Conservation (phyloP, 2,888 invertebrate genomes). For the Ernsta delagoae region DNA sequence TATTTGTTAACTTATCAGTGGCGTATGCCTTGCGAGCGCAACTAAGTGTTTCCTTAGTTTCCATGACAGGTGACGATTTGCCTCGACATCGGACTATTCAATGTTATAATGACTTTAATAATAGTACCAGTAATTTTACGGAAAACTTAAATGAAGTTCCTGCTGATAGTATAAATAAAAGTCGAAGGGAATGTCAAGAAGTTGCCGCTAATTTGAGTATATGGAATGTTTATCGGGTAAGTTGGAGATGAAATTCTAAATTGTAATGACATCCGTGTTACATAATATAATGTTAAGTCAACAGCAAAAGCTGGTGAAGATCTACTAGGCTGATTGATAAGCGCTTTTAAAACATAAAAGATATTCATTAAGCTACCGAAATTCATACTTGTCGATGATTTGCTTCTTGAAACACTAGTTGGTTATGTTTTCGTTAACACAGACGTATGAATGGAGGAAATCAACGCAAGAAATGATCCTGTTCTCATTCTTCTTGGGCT, state of each 20-base stretch:
- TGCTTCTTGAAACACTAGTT: too few species aligned
- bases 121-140: neutral
- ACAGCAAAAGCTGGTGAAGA: too few species aligned
- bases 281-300: too few species aligned
- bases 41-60: slow-evolving; percentile 56
- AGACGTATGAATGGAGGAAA: slow-evolving; percentile 68
- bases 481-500: slow-evolving; percentile 83
- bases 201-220: slow-evolving; percentile 26
- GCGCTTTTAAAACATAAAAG: too few species aligned
- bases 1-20: slow-evolving; percentile 59
- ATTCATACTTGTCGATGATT: too few species aligned
- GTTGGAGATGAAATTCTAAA: slow-evolving; percentile 34
- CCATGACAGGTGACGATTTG: slow-evolving; percentile 58
- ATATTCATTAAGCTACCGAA: too few species aligned
- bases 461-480: slow-evolving; percentile 67
- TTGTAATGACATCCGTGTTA: too few species aligned
- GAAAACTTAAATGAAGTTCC: neutral
- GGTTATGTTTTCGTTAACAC: too few species aligned
- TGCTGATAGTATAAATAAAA: slow-evolving; percentile 5
- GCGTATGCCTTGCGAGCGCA: slow-evolving; percentile 48
- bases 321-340: too few species aligned
- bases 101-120: neutral
- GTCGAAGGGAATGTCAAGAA: slow-evolving; percentile 36
- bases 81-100: slow-evolving; percentile 20
- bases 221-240: slow-evolving; percentile 60